A percentile compares a stretch with the other conserved stretches of the same genome.
phyloP scores from a whole-genome alignment of 2,113 vertebrate genomes.

The Sardina pilchardus region DNA sequence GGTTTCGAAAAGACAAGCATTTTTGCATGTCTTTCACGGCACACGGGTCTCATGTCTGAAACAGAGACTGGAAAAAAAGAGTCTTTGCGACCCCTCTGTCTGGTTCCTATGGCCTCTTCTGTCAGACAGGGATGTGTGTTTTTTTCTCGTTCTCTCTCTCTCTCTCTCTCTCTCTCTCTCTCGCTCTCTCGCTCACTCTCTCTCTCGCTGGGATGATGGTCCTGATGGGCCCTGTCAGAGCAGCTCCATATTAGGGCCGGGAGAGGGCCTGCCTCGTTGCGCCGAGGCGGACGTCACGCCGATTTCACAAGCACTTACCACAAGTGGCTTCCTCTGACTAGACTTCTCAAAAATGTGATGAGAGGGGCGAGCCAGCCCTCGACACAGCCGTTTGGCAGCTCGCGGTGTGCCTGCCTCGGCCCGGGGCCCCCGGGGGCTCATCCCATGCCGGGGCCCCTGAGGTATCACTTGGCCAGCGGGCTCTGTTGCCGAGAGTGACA shows the following conservation, averaged over 20 bases:
- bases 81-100: not conserved
- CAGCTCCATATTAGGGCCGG: slow-evolving; percentile 60
- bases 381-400: slow-evolving; percentile 39
- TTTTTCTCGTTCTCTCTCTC: not conserved
- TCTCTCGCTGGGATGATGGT: not conserved
- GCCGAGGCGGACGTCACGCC: slow-evolving; percentile 50
- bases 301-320: slow-evolving; percentile 49
- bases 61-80: not conserved
- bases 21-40: not conserved
- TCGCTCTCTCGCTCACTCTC: not conserved
- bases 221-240: not conserved
- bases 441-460: not conserved
- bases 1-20: not conserved
- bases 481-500: not conserved
- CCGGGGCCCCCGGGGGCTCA: not conserved
- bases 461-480: not conserved
- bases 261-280: slow-evolving; percentile 22
- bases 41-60: not conserved
- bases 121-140: not conserved
- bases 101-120: not conserved
- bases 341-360: slow-evolving; percentile 49
- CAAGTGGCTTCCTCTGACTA: slow-evolving; percentile 63
- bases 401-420: not conserved
- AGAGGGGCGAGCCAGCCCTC: slow-evolving; percentile 46
- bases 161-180: not conserved